These are phyloP conservation scores for Glossosoma conforme DNA, from an alignment of 1,140 invertebrate species.

Conservation along the genomic window DNA sequence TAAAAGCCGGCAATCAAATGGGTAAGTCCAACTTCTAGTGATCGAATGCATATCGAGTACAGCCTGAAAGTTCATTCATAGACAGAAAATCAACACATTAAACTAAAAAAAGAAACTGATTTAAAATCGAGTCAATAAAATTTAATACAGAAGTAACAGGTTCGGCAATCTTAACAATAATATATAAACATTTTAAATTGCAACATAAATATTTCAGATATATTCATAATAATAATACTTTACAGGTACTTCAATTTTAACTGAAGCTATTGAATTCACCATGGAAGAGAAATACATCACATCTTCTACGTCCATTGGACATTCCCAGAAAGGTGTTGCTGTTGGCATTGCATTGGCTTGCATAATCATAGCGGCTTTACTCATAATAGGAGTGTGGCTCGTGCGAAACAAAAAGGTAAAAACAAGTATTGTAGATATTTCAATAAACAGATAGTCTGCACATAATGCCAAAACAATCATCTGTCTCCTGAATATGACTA, in stretches of 20 bases:
- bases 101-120: too few species aligned
- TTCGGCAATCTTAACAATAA: too few species aligned
- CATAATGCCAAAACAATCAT: too few species aligned
- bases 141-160: too few species aligned
- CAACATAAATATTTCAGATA: slow-evolving; percentile 1
- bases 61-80: too few species aligned
- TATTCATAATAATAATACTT: background rate
- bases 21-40: too few species aligned
- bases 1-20: slow-evolving; percentile 74
- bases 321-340: slow-evolving; percentile 54
- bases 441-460: background rate
- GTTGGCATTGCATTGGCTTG: slow-evolving; percentile 65
- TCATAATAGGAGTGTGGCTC: slow-evolving; percentile 60
- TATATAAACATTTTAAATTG: too few species aligned
- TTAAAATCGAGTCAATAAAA: too few species aligned
- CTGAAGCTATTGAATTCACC: slow-evolving; percentile 65
- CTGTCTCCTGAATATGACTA: too few species aligned
- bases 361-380: slow-evolving; percentile 57
- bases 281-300: slow-evolving; percentile 67
- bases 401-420: slow-evolving; percentile 57
- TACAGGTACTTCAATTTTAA: slow-evolving; percentile 70
- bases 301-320: slow-evolving; percentile 54
- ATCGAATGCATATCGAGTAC: too few species aligned
- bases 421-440: background rate
- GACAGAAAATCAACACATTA: too few species aligned